These are phyloP conservation scores for Buteo buteo DNA, from an alignment of 2,113 vertebrate genomes.

Conservation along the genomic window DNA sequence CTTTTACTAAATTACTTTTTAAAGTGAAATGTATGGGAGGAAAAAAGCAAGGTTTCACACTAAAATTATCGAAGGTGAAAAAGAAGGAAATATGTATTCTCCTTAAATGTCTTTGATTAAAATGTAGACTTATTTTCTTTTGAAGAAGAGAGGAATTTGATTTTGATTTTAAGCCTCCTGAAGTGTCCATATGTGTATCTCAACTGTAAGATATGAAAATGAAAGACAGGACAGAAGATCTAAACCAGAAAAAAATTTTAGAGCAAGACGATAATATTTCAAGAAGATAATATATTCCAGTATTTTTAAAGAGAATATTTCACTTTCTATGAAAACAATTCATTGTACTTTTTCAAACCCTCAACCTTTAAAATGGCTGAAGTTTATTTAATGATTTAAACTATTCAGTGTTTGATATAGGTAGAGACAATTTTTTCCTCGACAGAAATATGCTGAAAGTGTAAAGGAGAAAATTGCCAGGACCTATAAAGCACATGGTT, in stretches of 20 bases:
- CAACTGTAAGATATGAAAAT: not conserved
- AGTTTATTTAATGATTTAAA: not conserved
- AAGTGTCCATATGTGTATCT: not conserved
- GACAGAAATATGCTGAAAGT: not conserved
- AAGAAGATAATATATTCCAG: not conserved
- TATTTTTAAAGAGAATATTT: not conserved
- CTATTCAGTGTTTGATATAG: not conserved
- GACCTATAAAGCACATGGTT: not conserved
- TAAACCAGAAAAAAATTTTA: not conserved
- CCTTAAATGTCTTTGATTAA: slow-evolving; percentile 3
- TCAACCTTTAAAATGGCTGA: not conserved
- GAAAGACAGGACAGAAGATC: not conserved
- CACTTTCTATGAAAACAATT: not conserved
- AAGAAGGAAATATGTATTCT: not conserved
- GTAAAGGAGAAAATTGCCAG: not conserved
- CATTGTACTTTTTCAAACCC: not conserved
- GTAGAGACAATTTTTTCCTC: not conserved
- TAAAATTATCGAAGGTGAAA: not conserved
- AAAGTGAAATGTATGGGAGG: not conserved
- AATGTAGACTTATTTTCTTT: slow-evolving; percentile 25
- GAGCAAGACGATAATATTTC: not conserved
- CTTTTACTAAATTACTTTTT: not conserved
- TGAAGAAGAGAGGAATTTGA: slow-evolving; percentile 33
- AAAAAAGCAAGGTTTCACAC: not conserved
- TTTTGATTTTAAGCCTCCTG: not conserved